Evolutionary conservation across 2,888 invertebrate species (phyloP), one percentile per base, ranked within the genome.

Genomic region (Mantis religiosa): DNA sequence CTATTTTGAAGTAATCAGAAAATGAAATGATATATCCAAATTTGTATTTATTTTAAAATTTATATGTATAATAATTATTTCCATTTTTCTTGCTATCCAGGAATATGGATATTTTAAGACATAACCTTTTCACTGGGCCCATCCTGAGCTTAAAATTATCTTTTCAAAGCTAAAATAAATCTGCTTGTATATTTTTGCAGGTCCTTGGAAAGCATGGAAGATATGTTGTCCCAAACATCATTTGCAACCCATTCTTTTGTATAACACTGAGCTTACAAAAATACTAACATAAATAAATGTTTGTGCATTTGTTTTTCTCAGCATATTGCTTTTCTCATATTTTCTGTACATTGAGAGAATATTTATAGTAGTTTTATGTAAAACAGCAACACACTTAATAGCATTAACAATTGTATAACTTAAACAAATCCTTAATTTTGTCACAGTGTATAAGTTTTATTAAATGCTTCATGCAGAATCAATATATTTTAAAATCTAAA

Each of bases 121-220:
- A 12, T 12, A 41, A 9, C 41, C 41, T 41, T 41, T 41, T 41
- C 41, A 12, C 41, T 41, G 41, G 41, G 41, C 12, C 41, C 41
- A 41, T 41, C 41, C 41, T 41, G 9, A 34, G 9, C 12, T 81
- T 30, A 30, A 34, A 15, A 30, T 85, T 85, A 28, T 34, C 28
- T 47, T 28, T 71, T 88, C 2, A 83, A 25, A 34, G 20, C 54
- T 7, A 14, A 81, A 88, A 20, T 25, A 81, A 84, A 47, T 81
- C n/a, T 54, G 41, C 41, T 28, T 28, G 47, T 28, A 84, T 34
- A 89, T 90, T 89, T 90, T 90, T 88, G 85, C 89, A 71, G 54
- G 54, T 71, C 54, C 54, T 71, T 71, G 54, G 54, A 71, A 71
- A 71, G 54, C 20, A 71, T 71, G 54, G 54, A 71, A 71, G 54